Evolutionary conservation across 2,888 invertebrate species (phyloP).

Genomic region (Microchrysa polita): DNA sequence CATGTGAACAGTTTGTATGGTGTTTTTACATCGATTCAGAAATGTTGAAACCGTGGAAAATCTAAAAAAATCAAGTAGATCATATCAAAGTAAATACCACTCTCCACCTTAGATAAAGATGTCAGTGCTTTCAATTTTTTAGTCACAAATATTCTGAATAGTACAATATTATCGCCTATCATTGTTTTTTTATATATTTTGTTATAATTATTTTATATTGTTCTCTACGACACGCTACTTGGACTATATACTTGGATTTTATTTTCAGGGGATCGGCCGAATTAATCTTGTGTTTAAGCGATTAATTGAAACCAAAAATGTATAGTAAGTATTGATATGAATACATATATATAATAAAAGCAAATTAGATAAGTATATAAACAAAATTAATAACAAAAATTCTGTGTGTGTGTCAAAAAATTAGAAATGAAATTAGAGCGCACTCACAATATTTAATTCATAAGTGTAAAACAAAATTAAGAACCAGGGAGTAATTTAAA

Average conservation of each 20-base stretch:
- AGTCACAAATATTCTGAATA: too few species aligned
- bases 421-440: conserved; percentile 16
- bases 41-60: too few species aligned
- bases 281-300: conserved; percentile 1
- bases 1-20: too few species aligned
- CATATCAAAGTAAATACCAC: too few species aligned
- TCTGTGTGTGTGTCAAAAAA: conserved; percentile 3
- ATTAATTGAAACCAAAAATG: conserved; percentile 15
- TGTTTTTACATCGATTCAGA: too few species aligned
- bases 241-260: neutral
- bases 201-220: neutral
- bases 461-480: neutral
- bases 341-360: neutral
- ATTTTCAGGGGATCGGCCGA: conserved; percentile 10
- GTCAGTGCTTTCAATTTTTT: too few species aligned
- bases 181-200: too few species aligned
- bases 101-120: too few species aligned
- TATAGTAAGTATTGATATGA: too few species aligned
- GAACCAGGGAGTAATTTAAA: neutral
- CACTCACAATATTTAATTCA: conserved; percentile 33
- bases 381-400: conserved; percentile 39
- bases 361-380: conserved; percentile 33
- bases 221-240: neutral
- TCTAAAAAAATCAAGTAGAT: too few species aligned
- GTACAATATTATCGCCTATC: too few species aligned